Evolutionary conservation across 2,797 vertebrate genomes (phyloP).

Genomic region (Phyllotis vaccarum): DNA sequence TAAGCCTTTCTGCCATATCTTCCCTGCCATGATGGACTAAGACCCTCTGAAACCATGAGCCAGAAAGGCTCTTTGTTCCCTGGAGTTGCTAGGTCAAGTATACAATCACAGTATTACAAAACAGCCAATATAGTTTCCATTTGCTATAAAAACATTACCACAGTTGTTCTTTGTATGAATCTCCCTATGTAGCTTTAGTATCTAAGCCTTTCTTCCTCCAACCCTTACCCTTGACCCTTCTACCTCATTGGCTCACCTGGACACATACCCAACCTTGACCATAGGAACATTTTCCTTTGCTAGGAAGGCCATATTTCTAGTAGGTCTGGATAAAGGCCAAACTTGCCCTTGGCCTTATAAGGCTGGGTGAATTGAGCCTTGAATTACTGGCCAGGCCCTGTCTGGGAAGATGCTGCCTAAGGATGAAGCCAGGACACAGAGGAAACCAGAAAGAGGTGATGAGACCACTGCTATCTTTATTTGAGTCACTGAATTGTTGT

Average conservation of each 20-base stretch:
- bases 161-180: neutral
- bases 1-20: neutral
- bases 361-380: neutral
- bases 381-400: neutral
- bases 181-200: neutral
- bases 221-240: neutral
- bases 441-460: neutral
- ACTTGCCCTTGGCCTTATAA: neutral
- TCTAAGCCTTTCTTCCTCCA: neutral
- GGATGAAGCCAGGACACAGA: neutral
- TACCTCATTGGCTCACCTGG: neutral
- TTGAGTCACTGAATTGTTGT: slow-evolving; percentile 32
- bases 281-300: neutral
- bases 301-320: neutral
- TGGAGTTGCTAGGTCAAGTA: neutral
- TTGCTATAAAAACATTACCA: neutral
- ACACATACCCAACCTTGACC: neutral
- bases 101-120: neutral
- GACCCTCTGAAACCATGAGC: neutral
- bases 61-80: neutral
- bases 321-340: neutral
- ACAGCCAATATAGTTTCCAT: neutral
- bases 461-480: neutral
- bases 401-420: neutral
- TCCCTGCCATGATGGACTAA: neutral